Base-by-base conservation (phyloP, 2,113 vertebrate species). In the Aix galericulata region DNA sequence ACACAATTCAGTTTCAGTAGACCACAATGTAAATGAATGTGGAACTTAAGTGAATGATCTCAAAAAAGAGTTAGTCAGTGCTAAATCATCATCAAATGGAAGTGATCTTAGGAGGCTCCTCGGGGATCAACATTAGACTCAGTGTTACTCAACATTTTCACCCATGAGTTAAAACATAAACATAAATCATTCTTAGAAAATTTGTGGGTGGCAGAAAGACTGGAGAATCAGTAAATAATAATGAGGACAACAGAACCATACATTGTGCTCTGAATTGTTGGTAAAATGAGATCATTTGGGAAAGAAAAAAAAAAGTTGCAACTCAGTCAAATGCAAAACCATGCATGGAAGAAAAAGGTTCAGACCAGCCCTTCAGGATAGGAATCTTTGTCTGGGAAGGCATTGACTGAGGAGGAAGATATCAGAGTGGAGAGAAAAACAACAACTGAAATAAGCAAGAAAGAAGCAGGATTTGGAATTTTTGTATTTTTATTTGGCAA, bases 151-250 rank as follows among this genome's bases (percentile, higher is more conserved):
- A 94, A 85, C 82, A 82, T 94, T 95, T 97, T 95, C 93, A 91
- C 72, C 83, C 82, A 60, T 82, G 74, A 93, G 74, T 93, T 97
- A 89, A 89, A 95, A 87, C 44, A 76, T 42, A 95, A 94, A 66
- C 55, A 76, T 88, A 95, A 96, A 97, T 94, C 75, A 93, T 94
- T 92, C 84, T 76, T 82, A 71, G 74, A 87, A 94, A 91, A 94
- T 92, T 91, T 94, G 84, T 94, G 59, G 71, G 50, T 91, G 82
- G 59, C 89, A 95, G 71, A 82, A 95, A 80, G 75, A 93, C 4
- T 86, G 58, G 12, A 89, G 64, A 88, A 86, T 91, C 81, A 50
- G 95, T 94, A 94, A 95, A 91, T 92, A 93, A 85, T 72, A 85
- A 84, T 64, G 60, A 93, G 40, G 58, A 94, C 74, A 89, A 82